Percentiles rank a stretch among this genome's conserved stretches.
Evolutionary conservation across 2,797 vertebrate species (phyloP).

Genomic region (Hippoglossus hippoglossus): DNA sequence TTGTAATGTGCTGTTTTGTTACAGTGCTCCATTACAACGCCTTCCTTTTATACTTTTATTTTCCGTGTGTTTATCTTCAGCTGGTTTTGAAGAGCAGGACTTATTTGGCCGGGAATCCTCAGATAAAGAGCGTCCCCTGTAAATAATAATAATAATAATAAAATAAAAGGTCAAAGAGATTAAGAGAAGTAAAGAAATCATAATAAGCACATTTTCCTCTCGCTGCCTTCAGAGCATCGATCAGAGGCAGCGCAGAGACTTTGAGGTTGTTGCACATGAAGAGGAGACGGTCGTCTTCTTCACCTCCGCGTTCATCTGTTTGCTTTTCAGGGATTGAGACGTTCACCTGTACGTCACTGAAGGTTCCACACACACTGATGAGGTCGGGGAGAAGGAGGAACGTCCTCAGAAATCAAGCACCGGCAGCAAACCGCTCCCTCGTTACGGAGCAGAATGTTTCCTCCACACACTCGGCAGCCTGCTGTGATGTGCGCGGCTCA

Average conservation of each 20-base stretch:
- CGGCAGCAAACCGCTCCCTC: conserved; percentile 35
- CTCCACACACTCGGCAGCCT: conserved; percentile 30
- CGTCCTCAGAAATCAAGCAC: conserved; percentile 36
- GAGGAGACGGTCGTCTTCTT: neutral
- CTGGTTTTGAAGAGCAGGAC: no score
- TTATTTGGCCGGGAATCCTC: no score
- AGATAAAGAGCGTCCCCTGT: no score
- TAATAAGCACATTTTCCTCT: conserved; percentile 11
- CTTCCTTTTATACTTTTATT: no score
- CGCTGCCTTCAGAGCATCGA: neutral
- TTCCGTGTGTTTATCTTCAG: no score
- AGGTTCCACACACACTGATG: neutral
- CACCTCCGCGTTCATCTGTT: neutral
- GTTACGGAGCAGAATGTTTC: conserved; percentile 50
- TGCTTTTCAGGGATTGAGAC: conserved; percentile 44
- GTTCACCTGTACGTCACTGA: conserved; percentile 12
- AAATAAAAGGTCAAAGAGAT: conserved; percentile 18
- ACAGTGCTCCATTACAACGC: no score
- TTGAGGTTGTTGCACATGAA: no score
- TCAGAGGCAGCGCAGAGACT: no score
- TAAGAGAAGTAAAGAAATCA: conserved; percentile 16
- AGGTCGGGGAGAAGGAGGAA: neutral
- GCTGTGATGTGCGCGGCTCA: conserved; percentile 59
- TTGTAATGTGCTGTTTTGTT: no score
- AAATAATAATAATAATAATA: no score